phyloP scores from a whole-genome alignment of 2,888 invertebrate species.

The Leptopilina syphax region DNA sequence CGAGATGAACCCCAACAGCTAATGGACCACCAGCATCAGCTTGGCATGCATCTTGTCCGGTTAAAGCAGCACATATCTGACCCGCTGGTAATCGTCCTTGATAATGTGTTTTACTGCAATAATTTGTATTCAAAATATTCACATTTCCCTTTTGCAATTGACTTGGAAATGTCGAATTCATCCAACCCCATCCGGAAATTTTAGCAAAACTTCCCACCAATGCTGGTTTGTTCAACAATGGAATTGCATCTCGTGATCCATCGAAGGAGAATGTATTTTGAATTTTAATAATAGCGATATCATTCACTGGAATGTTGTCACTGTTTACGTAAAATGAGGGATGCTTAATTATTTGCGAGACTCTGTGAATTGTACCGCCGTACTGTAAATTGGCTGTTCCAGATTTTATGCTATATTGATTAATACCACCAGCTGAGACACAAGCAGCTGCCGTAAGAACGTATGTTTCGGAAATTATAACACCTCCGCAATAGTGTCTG shows the following conservation, averaged over 20 bases:
- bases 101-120: slow-evolving; percentile 78
- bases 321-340: slow-evolving; percentile 76
- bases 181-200: slow-evolving; percentile 61
- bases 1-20: slow-evolving; percentile 56
- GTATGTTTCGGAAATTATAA: slow-evolving; percentile 77
- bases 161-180: not conserved
- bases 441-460: slow-evolving; percentile 81
- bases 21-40: slow-evolving; percentile 64
- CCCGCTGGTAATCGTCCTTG: slow-evolving; percentile 65
- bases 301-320: slow-evolving; percentile 67
- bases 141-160: slow-evolving; percentile 78
- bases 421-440: slow-evolving; percentile 73
- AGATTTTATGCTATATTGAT: slow-evolving; percentile 73
- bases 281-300: slow-evolving; percentile 79
- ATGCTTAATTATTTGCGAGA: slow-evolving; percentile 78
- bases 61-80: slow-evolving; percentile 80
- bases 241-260: slow-evolving; percentile 1
- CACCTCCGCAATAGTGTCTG: slow-evolving; percentile 77
- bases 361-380: slow-evolving; percentile 78
- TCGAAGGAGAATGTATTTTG: not conserved
- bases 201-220: slow-evolving; percentile 43
- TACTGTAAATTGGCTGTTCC: slow-evolving; percentile 78
- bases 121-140: slow-evolving; percentile 78
- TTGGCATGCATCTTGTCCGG: slow-evolving; percentile 75
- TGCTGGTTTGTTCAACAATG: not conserved